Evolutionary conservation across 2,113 vertebrate species (phyloP).

Genomic region (Glaucidium brasilianum): DNA sequence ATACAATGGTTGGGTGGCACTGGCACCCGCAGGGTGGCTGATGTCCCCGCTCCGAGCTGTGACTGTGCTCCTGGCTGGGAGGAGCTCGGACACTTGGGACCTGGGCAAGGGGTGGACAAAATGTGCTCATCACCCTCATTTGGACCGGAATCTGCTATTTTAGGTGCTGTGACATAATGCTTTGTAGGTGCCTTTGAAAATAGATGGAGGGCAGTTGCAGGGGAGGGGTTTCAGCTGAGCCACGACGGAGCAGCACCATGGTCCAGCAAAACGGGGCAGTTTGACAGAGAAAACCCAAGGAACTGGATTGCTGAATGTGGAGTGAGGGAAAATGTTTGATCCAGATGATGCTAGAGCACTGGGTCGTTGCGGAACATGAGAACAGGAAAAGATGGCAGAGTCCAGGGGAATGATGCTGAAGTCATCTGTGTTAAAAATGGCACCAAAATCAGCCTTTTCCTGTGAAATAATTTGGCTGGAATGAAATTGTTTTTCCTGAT

Average conservation of each 20-base stretch:
- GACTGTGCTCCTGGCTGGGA: rapidly evolving
- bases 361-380: rapidly evolving
- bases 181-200: conserved; percentile 33
- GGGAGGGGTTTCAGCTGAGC: neutral
- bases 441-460: neutral
- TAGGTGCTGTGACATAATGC: conserved; percentile 9
- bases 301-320: neutral
- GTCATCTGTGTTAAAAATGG: neutral
- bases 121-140: conserved; percentile 11
- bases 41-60: neutral
- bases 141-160: conserved; percentile 43
- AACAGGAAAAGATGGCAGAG: neutral
- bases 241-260: rapidly evolving
- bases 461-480: neutral
- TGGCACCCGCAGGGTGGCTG: rapidly evolving
- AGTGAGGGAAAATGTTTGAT: rapidly evolving
- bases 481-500: neutral
- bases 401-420: neutral
- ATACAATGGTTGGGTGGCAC: neutral
- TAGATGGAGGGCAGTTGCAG: neutral
- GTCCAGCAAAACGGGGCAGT: neutral
- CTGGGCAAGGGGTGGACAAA: neutral
- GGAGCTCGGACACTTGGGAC: neutral
- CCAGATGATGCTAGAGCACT: neutral
- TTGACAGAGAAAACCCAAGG: neutral